A percentile compares a stretch with the other conserved stretches of the same genome.
Conservation (phyloP, 2,888 invertebrate genomes). For the Habroteleia sp. region DNA sequence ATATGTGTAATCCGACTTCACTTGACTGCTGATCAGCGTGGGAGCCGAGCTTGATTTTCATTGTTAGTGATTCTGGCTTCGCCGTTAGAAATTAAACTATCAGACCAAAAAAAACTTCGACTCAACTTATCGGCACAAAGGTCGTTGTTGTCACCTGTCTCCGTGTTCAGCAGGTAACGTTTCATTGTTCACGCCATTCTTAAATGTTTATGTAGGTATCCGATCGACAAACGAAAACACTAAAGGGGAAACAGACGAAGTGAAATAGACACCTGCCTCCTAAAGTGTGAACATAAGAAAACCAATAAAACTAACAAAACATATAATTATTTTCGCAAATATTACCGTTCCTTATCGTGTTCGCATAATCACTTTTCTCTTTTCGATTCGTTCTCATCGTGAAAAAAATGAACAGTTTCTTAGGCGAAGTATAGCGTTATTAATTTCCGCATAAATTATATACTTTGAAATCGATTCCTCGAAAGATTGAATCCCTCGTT, state of each 20-base stretch:
- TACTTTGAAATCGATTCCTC: constrained; percentile 54
- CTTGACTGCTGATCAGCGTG: constrained; percentile 80
- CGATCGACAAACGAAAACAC: constrained; percentile 36
- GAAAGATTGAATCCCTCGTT: constrained; percentile 56
- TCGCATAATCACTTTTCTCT: constrained; percentile 7
- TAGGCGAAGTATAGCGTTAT: constrained; percentile 45
- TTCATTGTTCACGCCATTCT: constrained; percentile 70
- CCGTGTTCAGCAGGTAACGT: constrained; percentile 79
- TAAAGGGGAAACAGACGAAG: constrained; percentile 3
- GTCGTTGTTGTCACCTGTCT: constrained; percentile 78
- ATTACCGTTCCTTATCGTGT: constrained; percentile 5
- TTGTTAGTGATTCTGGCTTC: constrained; percentile 60
- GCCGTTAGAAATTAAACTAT: constrained; percentile 77
- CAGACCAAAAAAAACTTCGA: constrained; percentile 77
- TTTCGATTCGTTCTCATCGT: constrained; percentile 26
- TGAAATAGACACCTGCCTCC: constrained; percentile 22
- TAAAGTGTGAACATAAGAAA: constrained; percentile 25
- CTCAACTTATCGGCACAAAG: constrained; percentile 71
- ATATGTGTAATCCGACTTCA: constrained; percentile 78
- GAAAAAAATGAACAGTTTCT: constrained; percentile 50
- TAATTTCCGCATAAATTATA: constrained; percentile 61
- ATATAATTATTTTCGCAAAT: constrained; percentile 31
- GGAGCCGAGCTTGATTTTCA: constrained; percentile 73
- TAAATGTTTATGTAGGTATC: constrained; percentile 36
- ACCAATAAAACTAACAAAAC: constrained; percentile 15